Base-by-base conservation (phyloP, 2,888 invertebrate genomes). In the Nomada goodeniana region DNA sequence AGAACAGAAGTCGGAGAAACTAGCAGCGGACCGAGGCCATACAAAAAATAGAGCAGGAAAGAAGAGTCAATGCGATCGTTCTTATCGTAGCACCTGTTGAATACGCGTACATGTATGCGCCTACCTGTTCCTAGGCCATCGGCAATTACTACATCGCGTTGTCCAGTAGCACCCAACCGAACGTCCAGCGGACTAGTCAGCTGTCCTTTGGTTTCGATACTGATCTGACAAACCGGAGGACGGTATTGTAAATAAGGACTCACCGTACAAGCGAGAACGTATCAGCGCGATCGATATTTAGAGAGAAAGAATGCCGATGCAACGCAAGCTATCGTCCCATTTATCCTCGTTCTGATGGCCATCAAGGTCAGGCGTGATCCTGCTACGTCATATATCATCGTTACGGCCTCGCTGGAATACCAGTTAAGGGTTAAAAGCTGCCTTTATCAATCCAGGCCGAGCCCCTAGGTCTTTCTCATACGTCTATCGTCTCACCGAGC, bases 351-450 rank as follows among this genome's bases (percentile, higher is more conserved):
- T 86, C 81, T 74, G 71, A 57, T 69, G 76, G 71, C 78, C 86
- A 88, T 88, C 88, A 88, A 88, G 88, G 88, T 88, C 88, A 88
- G 85, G 69, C 85, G 85, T 77, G 86, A 86, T 87, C 88, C 76
- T 71, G 86, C 80, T 82, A 82, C 85, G 82, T 82, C 86, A 80
- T 88, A 88, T 82, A 88, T 88, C 88, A 88, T 88, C 88, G 88
- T 88, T 88, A 88, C 80, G 75, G 79, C 75, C 82, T 68, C 69
- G 69, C 76, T 70, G 79, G 85, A 87, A 88, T 84, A 79, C 84
- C 84, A 86, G 88, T 87, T 88, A 87, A 86, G 88, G 88, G 88
- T 88, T 88, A 88, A 88, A 88, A 86, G 88, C 86, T 81, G 85
- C 85, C 88, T 88, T 88, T 88, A 88, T 88, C 88, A 86, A 87